Percentiles rank a stretch among this genome's conserved stretches.
Conservation (phyloP, 2,888 invertebrate species). For the Hydriomena furcata region DNA sequence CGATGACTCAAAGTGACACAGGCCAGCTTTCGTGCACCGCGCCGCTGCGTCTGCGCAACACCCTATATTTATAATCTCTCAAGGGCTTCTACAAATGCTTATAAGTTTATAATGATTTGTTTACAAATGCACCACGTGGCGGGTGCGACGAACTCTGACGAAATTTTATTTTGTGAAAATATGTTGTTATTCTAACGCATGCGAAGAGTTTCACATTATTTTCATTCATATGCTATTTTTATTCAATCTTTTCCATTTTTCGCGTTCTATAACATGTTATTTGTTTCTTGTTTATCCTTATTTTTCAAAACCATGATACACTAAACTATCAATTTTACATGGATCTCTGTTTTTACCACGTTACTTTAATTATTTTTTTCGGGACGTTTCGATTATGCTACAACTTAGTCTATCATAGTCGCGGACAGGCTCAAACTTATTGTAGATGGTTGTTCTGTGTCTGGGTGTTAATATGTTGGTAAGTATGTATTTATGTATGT, state of each 20-base stretch:
- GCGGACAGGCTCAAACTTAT: too few species aligned
- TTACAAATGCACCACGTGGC: conserved; percentile 71
- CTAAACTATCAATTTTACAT: too few species aligned
- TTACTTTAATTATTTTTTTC: too few species aligned
- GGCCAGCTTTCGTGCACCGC: conserved; percentile 32
- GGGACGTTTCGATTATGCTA: too few species aligned
- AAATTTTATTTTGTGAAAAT: conserved; percentile 48
- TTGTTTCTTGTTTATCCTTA: neutral
- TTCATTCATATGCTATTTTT: conserved; percentile 17
- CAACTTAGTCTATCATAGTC: too few species aligned
- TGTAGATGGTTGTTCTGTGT: too few species aligned
- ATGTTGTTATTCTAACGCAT: conserved; percentile 41
- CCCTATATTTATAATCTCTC: conserved; percentile 72
- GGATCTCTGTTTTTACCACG: too few species aligned
- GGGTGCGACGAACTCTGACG: conserved; percentile 63
- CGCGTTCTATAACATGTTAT: too few species aligned
- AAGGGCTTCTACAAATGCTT: conserved; percentile 78
- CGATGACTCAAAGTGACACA: conserved; percentile 21
- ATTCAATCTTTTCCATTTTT: neutral
- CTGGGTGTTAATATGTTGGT: too few species aligned
- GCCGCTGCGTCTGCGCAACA: conserved; percentile 66
- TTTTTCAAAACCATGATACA: too few species aligned
- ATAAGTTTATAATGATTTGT: conserved; percentile 75
- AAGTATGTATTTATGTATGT: too few species aligned
- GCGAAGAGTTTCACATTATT: neutral